Base-by-base conservation (phyloP, 2,888 invertebrate species). In the Hypercompe scribonia region DNA sequence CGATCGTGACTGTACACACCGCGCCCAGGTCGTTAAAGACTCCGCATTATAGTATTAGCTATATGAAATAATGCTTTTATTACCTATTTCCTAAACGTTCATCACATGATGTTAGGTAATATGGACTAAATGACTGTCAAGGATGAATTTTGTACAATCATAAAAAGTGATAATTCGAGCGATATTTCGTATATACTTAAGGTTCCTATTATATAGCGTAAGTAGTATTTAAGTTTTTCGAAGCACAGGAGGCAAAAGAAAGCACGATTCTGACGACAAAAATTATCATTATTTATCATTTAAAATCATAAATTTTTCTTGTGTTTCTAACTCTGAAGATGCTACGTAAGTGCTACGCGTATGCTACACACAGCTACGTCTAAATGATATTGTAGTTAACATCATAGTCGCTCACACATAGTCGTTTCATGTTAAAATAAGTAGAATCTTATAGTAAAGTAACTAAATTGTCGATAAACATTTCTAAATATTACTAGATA, bases 11-110 rank as follows among this genome's bases (percentile, higher is more conserved):
- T 89, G 84, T 88, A 87, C 86, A 69, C 72, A 78, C 90, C 92
- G 84, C 91, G 73, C 92, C 93, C 81, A 80, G 74, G 88, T 94
- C 93, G 91, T 93, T 94, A 93, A 73, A 89, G 90, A 88, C 77
- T 78, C 89, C 88, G 90, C 91, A 91, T 84, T 89, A 89, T 88
- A 87, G 84, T 90, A 85, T 91, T 90, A 91, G 85, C 82, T 79
- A 80, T 89, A 88, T 90, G 83, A 87, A 85, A 86, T 84, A 80
- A 61, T 42, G 58, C 54, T 36, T 68, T 72, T 74, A 71, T 80
- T 80, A 78, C 50, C 33, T 65, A 63, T 71, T 76, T 72, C 50
- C 73, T 73, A 69, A 72, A 78, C 61, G 46, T 61, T 71, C 24
- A 34, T 18, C 31, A 68, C 18, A 36, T 68, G 28, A 68, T 54